Evolutionary conservation across 1,140 invertebrate species (phyloP), one percentile per base, ranked within the genome.

Genomic region (Pachypeltis micranthus): DNA sequence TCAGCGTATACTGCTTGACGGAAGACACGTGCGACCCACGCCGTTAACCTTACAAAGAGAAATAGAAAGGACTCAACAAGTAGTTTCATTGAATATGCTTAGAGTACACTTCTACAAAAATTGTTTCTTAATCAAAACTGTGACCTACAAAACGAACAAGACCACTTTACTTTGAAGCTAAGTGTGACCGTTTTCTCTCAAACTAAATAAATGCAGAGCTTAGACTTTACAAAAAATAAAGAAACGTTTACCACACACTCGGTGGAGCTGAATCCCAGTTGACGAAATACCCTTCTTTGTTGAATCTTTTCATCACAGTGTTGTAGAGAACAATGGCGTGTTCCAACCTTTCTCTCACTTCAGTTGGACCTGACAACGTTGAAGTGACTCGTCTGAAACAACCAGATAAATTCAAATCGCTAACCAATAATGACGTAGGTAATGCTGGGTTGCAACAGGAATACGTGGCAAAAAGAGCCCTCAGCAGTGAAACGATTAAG

Each of bases 1-100:
- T 81, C 79, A 64, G 77, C 75, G 66, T 78, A 81, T 29, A 74
- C 70, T 1, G 74, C 75, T 44, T 76, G 67, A 23, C 73, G 70
- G 27, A 80, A 72, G 10, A 76, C 70, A 51, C 76, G 69, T 0
- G 76, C 66, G 16, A 72, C 75, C 72, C 77, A 79, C 7, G 79
- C 74, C 24, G 78, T 78, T 51, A 79, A 65, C 78, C 77, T 79
- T 61, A 51, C 66, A 63, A 62, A 65, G 44, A 28, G 66, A 64
- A 14, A 16, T 16, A 25, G 54, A 14, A 16, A 56, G 26, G 25
- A 56, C 16, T 24, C 21, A 56, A 16, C 26, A 16, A 56, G 26
- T 24, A 10, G 7, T 39, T 23, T 47, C 44, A 47, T 47, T n/a
- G 44, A 47, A 3, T n/a, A 23, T 19, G 24, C n/a, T 47, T 47